Conservation (phyloP, 2,797 vertebrate genomes). For the Anniella stebbinsi region DNA sequence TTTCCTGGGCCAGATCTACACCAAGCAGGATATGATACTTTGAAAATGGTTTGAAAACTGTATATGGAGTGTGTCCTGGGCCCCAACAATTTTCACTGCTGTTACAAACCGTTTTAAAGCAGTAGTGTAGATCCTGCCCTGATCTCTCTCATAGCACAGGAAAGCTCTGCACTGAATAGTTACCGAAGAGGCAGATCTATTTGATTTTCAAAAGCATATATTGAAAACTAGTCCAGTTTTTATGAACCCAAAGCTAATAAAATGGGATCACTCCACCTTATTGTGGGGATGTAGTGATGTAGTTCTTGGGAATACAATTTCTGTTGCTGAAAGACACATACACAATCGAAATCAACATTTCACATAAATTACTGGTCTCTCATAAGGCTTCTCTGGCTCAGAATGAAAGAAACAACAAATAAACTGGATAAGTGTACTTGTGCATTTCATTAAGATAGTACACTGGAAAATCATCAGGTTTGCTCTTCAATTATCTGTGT, state of each 20-base stretch:
- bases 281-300: background rate
- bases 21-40: no score
- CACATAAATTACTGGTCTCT: background rate
- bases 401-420: background rate
- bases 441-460: background rate
- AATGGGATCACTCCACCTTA: background rate
- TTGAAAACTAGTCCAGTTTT: background rate
- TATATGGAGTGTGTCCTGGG: no score
- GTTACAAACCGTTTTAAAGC: no score
- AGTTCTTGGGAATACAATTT: background rate
- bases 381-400: background rate
- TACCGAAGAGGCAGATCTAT: background rate
- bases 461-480: background rate
- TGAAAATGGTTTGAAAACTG: no score
- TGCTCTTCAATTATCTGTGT: background rate
- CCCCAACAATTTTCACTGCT: no score
- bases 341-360: background rate
- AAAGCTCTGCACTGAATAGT: no score
- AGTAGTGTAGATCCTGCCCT: no score
- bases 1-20: no score
- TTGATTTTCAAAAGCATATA: background rate
- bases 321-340: background rate
- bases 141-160: background rate
- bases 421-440: background rate
- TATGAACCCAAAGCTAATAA: background rate